Evolutionary conservation across 2,888 invertebrate species (phyloP), one percentile per base, ranked within the genome.

Genomic region (Tetramorium bicarinatum): DNA sequence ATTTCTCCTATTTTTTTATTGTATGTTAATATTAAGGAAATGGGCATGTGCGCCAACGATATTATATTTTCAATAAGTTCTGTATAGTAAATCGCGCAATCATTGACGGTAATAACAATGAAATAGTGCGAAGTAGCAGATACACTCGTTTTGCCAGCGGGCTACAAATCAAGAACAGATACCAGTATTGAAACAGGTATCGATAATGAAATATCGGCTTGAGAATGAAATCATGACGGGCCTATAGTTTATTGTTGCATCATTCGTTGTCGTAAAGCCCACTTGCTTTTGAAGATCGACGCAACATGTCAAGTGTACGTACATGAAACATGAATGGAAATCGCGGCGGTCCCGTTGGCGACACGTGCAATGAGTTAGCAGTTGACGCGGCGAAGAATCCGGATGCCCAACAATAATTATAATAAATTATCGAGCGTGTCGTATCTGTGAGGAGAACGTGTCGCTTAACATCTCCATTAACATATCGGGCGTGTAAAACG

Each of bases 251-350:
- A 87, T 90, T 87, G 83, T 90, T 87, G 86, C 87, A 81, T 82
- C 84, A 82, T 82, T 67, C 54, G 86, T 87, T 44, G 85, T 86
- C 82, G 87, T 82, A 81, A 86, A 84, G 61, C 90, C 90, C 89
- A 90, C 90, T 83, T 86, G 74, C 66, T 52, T 84, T 84, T 79
- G 76, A 84, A 62, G 77, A 88, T 88, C 82, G 87, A 81, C 85
- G 85, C 82, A 85, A 87, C 83, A 25, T 34, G 72, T 47, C 47
- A 83, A 86, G 84, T 52, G 64, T 67, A 47, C 21, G 56, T 64
- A 64, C 71, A 29, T n/a, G 47, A 79, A 47, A 72, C 64, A 61
- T 82, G 87, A 87, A 90, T 90, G 85, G 86, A 85, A 88, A 83
- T 84, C 87, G 83, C 82, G 87, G 87, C 87, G 81, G 64, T 64